Percentiles rank a stretch among this genome's conserved stretches.
These are phyloP conservation scores for Gadopsis bispinosus DNA, from an alignment of 2,797 vertebrate genomes.

Conservation along the genomic window DNA sequence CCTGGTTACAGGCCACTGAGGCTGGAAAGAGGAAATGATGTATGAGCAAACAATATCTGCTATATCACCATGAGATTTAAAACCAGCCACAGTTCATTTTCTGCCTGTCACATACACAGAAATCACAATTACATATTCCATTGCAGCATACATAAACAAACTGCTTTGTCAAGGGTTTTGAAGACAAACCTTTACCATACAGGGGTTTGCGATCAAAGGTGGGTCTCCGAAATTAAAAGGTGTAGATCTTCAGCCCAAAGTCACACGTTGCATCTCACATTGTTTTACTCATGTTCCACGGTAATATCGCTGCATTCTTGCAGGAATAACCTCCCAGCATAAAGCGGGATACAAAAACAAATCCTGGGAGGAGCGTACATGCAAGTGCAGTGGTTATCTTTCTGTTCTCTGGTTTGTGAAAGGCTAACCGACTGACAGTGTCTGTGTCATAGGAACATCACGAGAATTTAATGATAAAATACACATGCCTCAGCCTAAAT, in stretches of 20 bases:
- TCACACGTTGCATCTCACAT: neutral
- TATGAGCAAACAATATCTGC: slow-evolving; percentile 4
- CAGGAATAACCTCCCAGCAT: neutral
- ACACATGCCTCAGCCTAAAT: neutral
- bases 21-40: slow-evolving; percentile 3
- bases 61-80: neutral
- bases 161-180: neutral
- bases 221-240: neutral
- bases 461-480: neutral
- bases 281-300: neutral
- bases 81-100: neutral
- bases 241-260: neutral
- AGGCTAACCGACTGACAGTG: neutral
- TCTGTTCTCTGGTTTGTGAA: neutral
- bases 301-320: neutral
- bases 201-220: neutral
- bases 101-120: neutral
- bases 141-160: neutral
- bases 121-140: neutral
- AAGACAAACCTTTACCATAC: neutral
- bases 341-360: neutral
- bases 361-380: neutral
- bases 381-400: neutral
- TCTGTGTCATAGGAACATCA: neutral
- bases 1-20: slow-evolving; percentile 1